Percentiles rank a stretch among this genome's conserved stretches.
phyloP scores from a whole-genome alignment of 2,888 invertebrate genomes.

The Coenonympha glycerion region DNA sequence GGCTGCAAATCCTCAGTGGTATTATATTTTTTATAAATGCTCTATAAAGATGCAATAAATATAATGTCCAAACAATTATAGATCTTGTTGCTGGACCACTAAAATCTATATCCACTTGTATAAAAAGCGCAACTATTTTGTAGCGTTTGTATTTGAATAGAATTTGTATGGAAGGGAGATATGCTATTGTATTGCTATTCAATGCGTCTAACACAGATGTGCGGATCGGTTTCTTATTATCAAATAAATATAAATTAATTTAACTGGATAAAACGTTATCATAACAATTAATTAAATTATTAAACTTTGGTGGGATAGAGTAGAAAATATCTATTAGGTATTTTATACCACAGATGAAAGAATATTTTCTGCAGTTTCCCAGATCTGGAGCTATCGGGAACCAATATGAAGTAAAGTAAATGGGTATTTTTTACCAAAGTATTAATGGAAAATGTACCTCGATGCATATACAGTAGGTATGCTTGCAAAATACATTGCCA shows the following conservation, averaged over 20 bases:
- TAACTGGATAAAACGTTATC: background rate
- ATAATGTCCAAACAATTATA: background rate
- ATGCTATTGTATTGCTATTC: slow-evolving; percentile 9
- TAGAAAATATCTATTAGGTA: too few relatives aligned
- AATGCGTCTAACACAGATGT: slow-evolving; percentile 22
- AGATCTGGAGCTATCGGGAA: too few relatives aligned
- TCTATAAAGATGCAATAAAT: slow-evolving; percentile 2
- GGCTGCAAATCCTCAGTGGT: slow-evolving; percentile 6
- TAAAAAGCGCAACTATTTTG: slow-evolving; percentile 10
- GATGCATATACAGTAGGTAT: too few relatives aligned
- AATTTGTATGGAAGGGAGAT: slow-evolving; percentile 18
- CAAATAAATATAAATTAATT: slow-evolving; percentile 13
- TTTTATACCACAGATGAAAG: too few relatives aligned
- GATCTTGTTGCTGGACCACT: slow-evolving; percentile 1
- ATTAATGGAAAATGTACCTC: too few relatives aligned
- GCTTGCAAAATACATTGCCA: too few relatives aligned
- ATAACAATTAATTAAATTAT: background rate
- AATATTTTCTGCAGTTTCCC: too few relatives aligned
- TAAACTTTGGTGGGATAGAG: background rate
- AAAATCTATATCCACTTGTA: slow-evolving; percentile 7
- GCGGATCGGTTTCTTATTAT: slow-evolving; percentile 19
- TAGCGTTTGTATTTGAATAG: slow-evolving; percentile 20
- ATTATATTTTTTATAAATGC: slow-evolving; percentile 10
- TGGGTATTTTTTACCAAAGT: too few relatives aligned
- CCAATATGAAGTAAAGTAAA: too few relatives aligned